phyloP scores from a whole-genome alignment of 2,888 invertebrate species.

The Latheticus oryzae region DNA sequence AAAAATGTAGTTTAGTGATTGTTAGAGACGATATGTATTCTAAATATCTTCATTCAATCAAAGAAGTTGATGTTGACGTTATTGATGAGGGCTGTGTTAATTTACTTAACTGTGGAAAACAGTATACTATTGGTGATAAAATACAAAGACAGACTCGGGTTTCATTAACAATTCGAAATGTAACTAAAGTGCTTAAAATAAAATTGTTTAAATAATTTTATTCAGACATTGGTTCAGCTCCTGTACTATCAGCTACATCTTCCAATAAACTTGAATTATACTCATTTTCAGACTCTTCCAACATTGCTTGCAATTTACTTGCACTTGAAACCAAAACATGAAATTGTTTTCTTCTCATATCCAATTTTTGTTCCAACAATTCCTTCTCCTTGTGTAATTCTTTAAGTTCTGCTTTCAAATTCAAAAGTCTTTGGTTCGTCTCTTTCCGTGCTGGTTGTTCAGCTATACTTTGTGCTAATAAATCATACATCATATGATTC shows the following conservation, averaged over 20 bases:
- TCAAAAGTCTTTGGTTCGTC: constrained; percentile 76
- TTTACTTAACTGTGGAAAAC: constrained; percentile 71
- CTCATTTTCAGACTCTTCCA: constrained; percentile 69
- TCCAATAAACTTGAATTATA: constrained; percentile 64
- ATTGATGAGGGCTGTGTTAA: constrained; percentile 74
- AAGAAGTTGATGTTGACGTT: constrained; percentile 75
- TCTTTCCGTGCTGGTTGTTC: constrained; percentile 90
- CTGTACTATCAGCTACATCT: constrained; percentile 62
- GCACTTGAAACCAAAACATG: constrained; percentile 89
- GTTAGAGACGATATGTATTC: constrained; percentile 86
- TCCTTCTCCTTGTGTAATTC: constrained; percentile 78
- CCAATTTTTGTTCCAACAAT: constrained; percentile 80
- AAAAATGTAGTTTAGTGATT: constrained; percentile 89
- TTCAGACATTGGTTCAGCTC: constrained; percentile 62
- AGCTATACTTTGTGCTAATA: constrained; percentile 89
- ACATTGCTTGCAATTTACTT: constrained; percentile 83
- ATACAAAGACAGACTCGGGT: constrained; percentile 78
- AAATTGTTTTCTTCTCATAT: constrained; percentile 88
- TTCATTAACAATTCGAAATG: constrained; percentile 93
- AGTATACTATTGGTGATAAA: constrained; percentile 69
- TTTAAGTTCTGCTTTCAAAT: constrained; percentile 79
- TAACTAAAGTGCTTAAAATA: constrained; percentile 86
- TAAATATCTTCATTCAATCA: constrained; percentile 88
- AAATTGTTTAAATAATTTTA: constrained; percentile 67
- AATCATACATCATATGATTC: constrained; percentile 93